Evolutionary conservation across 2,797 vertebrate genomes (phyloP).

Genomic region (Megaceryle alcyon): DNA sequence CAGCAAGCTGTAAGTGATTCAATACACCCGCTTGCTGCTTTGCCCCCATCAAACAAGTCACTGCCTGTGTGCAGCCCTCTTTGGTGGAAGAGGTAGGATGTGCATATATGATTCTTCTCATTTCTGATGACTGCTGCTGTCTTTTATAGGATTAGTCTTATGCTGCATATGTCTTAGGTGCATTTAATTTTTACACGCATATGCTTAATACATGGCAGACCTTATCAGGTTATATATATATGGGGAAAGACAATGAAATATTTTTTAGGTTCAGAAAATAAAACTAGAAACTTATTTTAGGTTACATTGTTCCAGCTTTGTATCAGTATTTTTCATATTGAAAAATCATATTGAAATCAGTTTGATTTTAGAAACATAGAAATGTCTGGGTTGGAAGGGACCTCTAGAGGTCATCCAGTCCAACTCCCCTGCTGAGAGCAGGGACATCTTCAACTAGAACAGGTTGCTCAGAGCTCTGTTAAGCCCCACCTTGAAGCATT

Average conservation of each 20-base stretch:
- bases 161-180: neutral
- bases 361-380: neutral
- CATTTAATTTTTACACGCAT: neutral
- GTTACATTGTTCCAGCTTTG: neutral
- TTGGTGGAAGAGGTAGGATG: neutral
- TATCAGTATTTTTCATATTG: neutral
- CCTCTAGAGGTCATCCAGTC: too few relatives aligned
- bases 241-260: neutral
- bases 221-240: neutral
- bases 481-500: too few relatives aligned
- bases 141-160: neutral
- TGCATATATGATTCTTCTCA: rapidly evolving
- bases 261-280: neutral
- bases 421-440: too few relatives aligned
- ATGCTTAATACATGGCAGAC: neutral
- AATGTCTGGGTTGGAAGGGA: too few relatives aligned
- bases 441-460: too few relatives aligned
- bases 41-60: neutral
- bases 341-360: neutral
- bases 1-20: neutral
- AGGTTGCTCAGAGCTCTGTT: too few relatives aligned
- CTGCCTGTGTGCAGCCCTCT: neutral
- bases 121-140: neutral
- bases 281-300: neutral
- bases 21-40: neutral